Evolutionary conservation across 1,140 invertebrate genomes (phyloP).

Genomic region (Chironomus tepperi): DNA sequence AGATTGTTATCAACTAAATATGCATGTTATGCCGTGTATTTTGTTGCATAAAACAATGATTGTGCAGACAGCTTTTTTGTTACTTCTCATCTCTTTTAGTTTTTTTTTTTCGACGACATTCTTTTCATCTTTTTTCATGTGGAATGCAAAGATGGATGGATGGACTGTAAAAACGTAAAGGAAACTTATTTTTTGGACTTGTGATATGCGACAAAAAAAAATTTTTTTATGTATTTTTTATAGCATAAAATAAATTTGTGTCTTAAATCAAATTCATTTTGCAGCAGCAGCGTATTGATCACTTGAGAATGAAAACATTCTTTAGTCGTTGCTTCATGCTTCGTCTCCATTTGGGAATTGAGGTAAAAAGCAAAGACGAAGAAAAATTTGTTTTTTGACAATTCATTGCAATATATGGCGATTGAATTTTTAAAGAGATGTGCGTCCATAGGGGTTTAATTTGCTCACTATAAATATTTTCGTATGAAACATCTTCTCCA

Average conservation of each 20-base stretch:
- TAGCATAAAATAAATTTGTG: background rate
- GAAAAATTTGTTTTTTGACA: background rate
- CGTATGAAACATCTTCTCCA: no score
- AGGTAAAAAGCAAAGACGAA: background rate
- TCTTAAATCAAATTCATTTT: constrained; percentile 9
- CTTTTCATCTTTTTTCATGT: background rate
- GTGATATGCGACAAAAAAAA: background rate
- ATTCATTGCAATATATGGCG: background rate
- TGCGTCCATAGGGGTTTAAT: background rate
- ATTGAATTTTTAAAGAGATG: background rate
- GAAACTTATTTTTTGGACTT: background rate
- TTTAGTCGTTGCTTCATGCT: background rate
- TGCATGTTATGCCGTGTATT: background rate
- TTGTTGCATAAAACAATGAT: constrained; percentile 7
- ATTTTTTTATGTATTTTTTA: background rate
- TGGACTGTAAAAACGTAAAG: no score
- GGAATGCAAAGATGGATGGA: background rate
- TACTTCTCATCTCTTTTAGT: background rate
- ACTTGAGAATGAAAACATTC: no score
- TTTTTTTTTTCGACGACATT: background rate
- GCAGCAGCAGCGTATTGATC: no score
- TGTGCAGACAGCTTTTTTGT: background rate
- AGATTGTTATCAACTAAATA: constrained; percentile 14
- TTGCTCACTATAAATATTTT: background rate
- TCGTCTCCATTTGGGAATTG: background rate